Evolutionary conservation across 2,888 invertebrate genomes (phyloP).

Genomic region (Drosophila niveifrons): DNA sequence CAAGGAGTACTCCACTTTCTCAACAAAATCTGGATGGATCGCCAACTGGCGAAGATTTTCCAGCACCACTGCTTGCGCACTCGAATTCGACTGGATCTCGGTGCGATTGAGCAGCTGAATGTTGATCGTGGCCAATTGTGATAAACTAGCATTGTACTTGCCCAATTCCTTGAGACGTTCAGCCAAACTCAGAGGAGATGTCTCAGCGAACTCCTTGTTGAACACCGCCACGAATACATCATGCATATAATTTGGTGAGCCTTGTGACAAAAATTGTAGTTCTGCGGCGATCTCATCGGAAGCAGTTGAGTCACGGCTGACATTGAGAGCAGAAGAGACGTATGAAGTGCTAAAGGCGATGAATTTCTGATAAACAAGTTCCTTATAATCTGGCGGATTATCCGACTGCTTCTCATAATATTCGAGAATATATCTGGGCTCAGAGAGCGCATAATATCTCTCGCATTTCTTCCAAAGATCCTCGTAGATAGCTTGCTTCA

Average conservation of each 20-base stretch:
- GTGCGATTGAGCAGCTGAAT: conserved; percentile 52
- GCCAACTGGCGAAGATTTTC: conserved; percentile 51
- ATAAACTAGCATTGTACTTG: conserved; percentile 49
- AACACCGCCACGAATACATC: conserved; percentile 67
- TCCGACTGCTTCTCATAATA: conserved; percentile 44
- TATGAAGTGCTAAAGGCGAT: no score
- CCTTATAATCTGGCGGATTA: no score
- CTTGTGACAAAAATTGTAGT: conserved; percentile 49
- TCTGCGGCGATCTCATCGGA: conserved; percentile 55
- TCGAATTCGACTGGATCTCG: conserved; percentile 37
- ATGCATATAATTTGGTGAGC: conserved; percentile 46
- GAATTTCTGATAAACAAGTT: no score
- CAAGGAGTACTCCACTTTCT: conserved; percentile 33
- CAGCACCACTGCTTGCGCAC: conserved; percentile 32
- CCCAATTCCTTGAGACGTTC: conserved; percentile 27
- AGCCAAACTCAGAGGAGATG: conserved; percentile 51
- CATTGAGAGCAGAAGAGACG: no score
- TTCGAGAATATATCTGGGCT: conserved; percentile 28
- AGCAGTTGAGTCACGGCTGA: not conserved
- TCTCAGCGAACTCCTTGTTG: conserved; percentile 55
- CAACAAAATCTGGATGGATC: conserved; percentile 35
- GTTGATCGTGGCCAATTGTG: conserved; percentile 60
- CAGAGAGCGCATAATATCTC: conserved; percentile 23
- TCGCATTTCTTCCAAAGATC: conserved; percentile 70
- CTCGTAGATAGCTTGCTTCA: conserved; percentile 66